Percentiles rank a stretch among this genome's conserved stretches.
These are phyloP conservation scores for Rhynchotus rufescens DNA, from an alignment of 2,797 vertebrate genomes.

Conservation along the genomic window DNA sequence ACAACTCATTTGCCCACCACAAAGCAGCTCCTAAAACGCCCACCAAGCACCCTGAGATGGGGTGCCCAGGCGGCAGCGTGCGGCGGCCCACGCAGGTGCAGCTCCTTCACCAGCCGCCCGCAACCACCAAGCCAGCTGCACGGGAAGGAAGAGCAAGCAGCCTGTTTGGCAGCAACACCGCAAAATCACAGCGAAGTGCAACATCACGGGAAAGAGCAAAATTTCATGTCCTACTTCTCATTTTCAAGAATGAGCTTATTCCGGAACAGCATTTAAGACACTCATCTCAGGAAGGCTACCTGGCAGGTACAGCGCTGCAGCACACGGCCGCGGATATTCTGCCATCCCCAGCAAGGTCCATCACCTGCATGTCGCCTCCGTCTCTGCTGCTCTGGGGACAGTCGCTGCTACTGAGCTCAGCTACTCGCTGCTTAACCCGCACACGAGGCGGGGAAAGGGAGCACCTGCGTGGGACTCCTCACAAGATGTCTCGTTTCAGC, in stretches of 20 bases:
- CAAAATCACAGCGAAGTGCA: too few species aligned
- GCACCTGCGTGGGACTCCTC: not conserved
- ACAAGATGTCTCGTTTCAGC: not conserved
- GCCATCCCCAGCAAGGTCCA: not conserved
- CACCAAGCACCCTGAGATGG: too few species aligned
- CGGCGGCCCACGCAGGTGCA: too few species aligned
- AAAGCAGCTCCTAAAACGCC: too few species aligned
- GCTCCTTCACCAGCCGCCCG: too few species aligned
- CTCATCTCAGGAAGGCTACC: too few species aligned
- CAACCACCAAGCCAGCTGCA: too few species aligned
- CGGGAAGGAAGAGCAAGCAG: too few species aligned
- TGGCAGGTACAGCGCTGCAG: not conserved
- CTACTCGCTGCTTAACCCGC: not conserved
- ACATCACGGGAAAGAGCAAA: too few species aligned
- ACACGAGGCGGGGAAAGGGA: not conserved
- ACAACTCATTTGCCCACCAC: not conserved
- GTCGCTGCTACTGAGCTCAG: not conserved
- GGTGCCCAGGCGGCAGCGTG: too few species aligned
- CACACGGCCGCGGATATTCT: too few species aligned
- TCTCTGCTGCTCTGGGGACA: not conserved
- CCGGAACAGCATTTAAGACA: not conserved
- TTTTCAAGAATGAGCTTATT: not conserved
- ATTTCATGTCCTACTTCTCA: too few species aligned
- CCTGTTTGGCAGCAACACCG: accelerated
- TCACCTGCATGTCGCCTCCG: not conserved